Conservation (phyloP, 2,888 invertebrate species). For the Sycophila texana region DNA sequence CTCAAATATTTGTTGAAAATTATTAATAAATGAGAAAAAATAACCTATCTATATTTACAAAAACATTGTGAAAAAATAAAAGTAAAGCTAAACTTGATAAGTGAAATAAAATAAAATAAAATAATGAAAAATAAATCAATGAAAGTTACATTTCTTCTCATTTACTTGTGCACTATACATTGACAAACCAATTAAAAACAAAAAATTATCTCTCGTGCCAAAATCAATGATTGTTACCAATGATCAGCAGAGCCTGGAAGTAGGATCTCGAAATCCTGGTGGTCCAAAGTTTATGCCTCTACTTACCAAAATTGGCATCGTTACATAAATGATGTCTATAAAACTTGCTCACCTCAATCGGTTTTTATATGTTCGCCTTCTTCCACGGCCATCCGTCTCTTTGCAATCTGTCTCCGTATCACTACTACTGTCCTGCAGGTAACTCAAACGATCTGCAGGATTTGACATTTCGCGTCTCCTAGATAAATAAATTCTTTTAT, state of each 20-base stretch:
- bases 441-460: slow-evolving; percentile 71
- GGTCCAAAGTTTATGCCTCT: slow-evolving; percentile 39
- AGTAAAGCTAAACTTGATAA: slow-evolving; percentile 7
- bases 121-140: neutral
- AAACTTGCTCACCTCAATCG: slow-evolving; percentile 79
- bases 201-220: slow-evolving; percentile 53
- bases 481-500: slow-evolving; percentile 48
- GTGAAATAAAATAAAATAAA: neutral
- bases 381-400: slow-evolving; percentile 82
- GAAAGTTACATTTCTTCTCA: slow-evolving; percentile 14
- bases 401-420: slow-evolving; percentile 88
- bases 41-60: too few species aligned
- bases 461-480: slow-evolving; percentile 74
- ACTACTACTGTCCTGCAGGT: slow-evolving; percentile 84
- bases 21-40: slow-evolving; percentile 38
- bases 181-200: slow-evolving; percentile 30
- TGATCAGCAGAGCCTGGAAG: slow-evolving; percentile 53
- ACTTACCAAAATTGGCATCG: slow-evolving; percentile 54
- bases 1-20: slow-evolving; percentile 13
- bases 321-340: slow-evolving; percentile 18
- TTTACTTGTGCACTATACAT: slow-evolving; percentile 31
- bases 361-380: slow-evolving; percentile 83
- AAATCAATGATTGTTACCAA: slow-evolving; percentile 56
- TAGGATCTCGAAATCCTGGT: slow-evolving; percentile 44
- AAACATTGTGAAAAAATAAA: neutral